phyloP scores from a whole-genome alignment of 2,888 invertebrate genomes.

The Morpho deidamia region DNA sequence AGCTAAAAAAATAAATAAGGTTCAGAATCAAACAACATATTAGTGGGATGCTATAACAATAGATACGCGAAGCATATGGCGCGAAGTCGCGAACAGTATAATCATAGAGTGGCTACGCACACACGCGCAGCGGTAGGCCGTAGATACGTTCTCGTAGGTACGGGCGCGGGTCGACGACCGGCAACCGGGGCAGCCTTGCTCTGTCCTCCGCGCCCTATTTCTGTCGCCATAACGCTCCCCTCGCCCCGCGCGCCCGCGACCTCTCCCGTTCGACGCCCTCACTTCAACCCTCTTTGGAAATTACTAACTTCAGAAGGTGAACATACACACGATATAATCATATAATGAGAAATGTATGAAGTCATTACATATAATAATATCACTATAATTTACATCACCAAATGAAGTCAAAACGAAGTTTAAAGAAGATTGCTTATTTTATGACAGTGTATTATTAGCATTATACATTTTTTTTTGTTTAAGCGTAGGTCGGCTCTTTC shows the following conservation, averaged over 20 bases:
- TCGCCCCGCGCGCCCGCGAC: slow-evolving; percentile 33
- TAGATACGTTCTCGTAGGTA: slow-evolving; percentile 43
- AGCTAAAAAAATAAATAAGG: not conserved
- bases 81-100: slow-evolving; percentile 35
- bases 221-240: slow-evolving; percentile 61
- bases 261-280: slow-evolving; percentile 28
- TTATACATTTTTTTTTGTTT: no score
- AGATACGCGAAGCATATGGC: slow-evolving; percentile 31
- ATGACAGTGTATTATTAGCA: no score
- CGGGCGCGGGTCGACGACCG: slow-evolving; percentile 66
- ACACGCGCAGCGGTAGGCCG: slow-evolving; percentile 30
- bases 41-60: slow-evolving; percentile 42
- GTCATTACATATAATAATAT: not conserved
- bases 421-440: no score
- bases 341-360: slow-evolving; percentile 21
- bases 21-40: slow-evolving; percentile 24
- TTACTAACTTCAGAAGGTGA: slow-evolving; percentile 36
- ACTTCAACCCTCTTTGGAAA: slow-evolving; percentile 50
- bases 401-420: no score
- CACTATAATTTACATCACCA: no score
- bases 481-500: no score
- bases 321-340: no score
- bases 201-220: slow-evolving; percentile 78
- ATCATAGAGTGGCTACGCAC: slow-evolving; percentile 39
- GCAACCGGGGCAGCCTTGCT: slow-evolving; percentile 76